Evolutionary conservation across 1,140 invertebrate species (phyloP).

Genomic region (Liolophura sinensis): DNA sequence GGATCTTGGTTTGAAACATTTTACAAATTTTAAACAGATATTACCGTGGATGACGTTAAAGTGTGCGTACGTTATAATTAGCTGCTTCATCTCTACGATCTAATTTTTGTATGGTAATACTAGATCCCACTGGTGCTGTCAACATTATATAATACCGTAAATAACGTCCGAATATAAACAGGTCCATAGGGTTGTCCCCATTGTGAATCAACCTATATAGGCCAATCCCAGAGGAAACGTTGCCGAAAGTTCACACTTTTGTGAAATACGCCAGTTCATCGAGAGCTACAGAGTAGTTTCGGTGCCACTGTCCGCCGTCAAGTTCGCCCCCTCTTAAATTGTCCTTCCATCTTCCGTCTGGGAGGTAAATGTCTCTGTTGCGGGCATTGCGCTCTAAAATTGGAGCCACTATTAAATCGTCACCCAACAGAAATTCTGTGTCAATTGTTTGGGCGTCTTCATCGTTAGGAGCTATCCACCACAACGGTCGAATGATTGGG

Average conservation of each 20-base stretch:
- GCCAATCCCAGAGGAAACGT: too few relatives aligned
- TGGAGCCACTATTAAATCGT: conserved; percentile 79
- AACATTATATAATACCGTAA: too few relatives aligned
- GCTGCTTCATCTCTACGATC: too few relatives aligned
- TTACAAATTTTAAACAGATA: too few relatives aligned
- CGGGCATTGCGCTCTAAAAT: conserved; percentile 69
- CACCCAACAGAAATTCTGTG: conserved; percentile 83
- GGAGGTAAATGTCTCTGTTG: conserved; percentile 74
- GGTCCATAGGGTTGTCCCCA: too few relatives aligned
- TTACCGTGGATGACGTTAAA: too few relatives aligned
- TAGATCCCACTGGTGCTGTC: too few relatives aligned
- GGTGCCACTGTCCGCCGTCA: conserved; percentile 69
- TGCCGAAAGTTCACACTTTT: conserved; percentile 1
- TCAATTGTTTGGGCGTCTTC: conserved; percentile 74
- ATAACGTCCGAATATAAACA: too few relatives aligned
- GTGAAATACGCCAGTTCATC: conserved; percentile 25
- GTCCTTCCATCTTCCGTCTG: conserved; percentile 35
- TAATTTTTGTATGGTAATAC: too few relatives aligned
- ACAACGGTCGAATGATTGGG: conserved; percentile 76
- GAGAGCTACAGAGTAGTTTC: conserved; percentile 66
- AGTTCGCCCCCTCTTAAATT: conserved; percentile 40
- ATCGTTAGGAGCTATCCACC: conserved; percentile 87
- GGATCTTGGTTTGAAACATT: too few relatives aligned
- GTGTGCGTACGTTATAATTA: too few relatives aligned
- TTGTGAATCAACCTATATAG: too few relatives aligned